These are phyloP conservation scores for Euura saliciscinereae DNA, from an alignment of 1,140 invertebrate species.

Conservation along the genomic window DNA sequence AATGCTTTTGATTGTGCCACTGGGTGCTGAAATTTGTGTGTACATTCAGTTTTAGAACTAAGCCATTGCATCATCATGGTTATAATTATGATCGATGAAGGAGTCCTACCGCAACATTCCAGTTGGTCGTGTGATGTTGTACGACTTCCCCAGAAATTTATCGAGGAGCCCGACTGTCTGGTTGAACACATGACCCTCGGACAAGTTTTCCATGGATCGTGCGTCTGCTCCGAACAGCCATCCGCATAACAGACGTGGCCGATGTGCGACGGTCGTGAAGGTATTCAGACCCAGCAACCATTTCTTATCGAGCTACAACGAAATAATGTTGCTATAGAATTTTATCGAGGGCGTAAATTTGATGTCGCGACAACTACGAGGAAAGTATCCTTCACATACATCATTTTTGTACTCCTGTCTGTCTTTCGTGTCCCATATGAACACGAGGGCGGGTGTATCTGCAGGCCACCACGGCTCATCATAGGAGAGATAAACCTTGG, in stretches of 20 bases:
- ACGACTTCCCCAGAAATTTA: conserved; percentile 45
- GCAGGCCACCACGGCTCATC: conserved; percentile 67
- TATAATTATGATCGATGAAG: neutral
- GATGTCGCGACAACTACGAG: neutral
- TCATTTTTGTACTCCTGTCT: conserved; percentile 37
- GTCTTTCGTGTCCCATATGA: conserved; percentile 64
- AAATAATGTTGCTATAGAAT: neutral
- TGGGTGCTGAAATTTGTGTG: conserved; percentile 60
- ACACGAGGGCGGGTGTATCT: conserved; percentile 52
- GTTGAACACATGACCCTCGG: conserved; percentile 48
- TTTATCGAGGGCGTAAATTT: too few relatives aligned
- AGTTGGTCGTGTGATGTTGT: conserved; percentile 59
- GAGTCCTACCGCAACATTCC: neutral
- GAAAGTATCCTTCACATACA: conserved; percentile 13
- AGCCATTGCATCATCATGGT: too few relatives aligned
- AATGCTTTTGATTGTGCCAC: conserved; percentile 73
- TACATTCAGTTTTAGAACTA: too few relatives aligned
- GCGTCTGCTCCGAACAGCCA: conserved; percentile 61
- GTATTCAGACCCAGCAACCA: conserved; percentile 72
- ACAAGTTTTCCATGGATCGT: conserved; percentile 59
- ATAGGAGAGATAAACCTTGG: conserved; percentile 80
- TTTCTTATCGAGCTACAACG: conserved; percentile 43
- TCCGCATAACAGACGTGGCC: conserved; percentile 70
- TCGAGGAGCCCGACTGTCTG: conserved; percentile 48
- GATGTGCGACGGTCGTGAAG: conserved; percentile 69